Evolutionary conservation across 2,113 vertebrate genomes (phyloP), one percentile per base, ranked within the genome.

Genomic region (Saguinus midas): DNA sequence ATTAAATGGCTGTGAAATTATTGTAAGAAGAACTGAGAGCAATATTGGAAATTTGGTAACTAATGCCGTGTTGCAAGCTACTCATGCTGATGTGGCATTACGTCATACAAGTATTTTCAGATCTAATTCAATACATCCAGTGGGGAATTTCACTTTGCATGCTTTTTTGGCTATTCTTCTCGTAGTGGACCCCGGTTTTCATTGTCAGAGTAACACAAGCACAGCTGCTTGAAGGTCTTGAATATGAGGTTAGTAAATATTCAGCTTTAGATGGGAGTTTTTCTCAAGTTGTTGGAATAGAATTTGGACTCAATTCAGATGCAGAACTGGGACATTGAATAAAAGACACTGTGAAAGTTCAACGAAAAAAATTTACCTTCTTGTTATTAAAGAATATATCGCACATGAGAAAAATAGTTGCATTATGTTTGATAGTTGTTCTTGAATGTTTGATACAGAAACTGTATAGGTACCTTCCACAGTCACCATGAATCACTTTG

Each of bases 221-320:
- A 92, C 68, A 95, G 32, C 10, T 93, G 5, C 4, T 97, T 57
- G 88, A 98, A 90, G 37, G 3, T 70, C 95, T 98, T 96, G 88
- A 92, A 90, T 97, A 96, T 27, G 25, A 72, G 1, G 92, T 98
- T 95, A 96, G 88, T 25, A 97, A 81, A 57, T 94, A 92, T 0
- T 37, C 61, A 86, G 32, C 12, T 96, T 55, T 96, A n/a, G 84
- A 95, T 95, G 83, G 68, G 93, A 97, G 81, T 95, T 98, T 98
- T 98, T 96, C 88, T 96, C 91, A 98, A 48, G 92, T 97, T 89
- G 91, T 80, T 96, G 90, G 81, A 96, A 91, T 76, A 89, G 93
- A 98, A 91, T 98, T 96, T 98, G 96, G 81, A 87, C 87, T 98
- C 90, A 85, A 95, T 96, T 85, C 96, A 95, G 61, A 81, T 48